Evolutionary conservation across 2,888 invertebrate genomes (phyloP), one percentile per base, ranked within the genome.

Genomic region (Sepioteuthis lessoniana): DNA sequence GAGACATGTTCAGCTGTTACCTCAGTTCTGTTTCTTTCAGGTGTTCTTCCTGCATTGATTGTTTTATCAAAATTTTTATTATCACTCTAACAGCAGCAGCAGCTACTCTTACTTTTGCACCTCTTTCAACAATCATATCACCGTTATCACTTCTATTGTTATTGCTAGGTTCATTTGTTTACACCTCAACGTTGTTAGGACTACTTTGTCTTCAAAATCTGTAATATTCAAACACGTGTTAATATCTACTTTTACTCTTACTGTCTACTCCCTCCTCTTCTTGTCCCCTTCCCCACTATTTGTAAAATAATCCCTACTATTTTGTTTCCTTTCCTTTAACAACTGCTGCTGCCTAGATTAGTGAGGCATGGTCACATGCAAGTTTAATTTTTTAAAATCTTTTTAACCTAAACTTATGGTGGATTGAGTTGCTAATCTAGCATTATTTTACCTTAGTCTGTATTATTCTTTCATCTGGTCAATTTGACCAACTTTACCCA

Each of bases 1-100:
- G 76, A 76, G 76, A 76, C n/a, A n/a, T 76, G 76, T 76, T 76
- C 76, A 76, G 76, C 76, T 76, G 76, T 76, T 76, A n/a, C 76
- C n/a, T 35, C 16, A 16, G 35, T 76, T 76, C n/a, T 1, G 16
- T 76, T 35, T 76, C 76, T n/a, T n/a, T 55, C 55, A 55, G 55
- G 28, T 25, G 25, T 1, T 21, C 55, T 25, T 55, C 25, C 55
- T 55, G n/a, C 76, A 76, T 76, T 76, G 76, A 76, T 76, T 76
- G 76, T 76, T 76, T 76, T 16, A 35, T 35, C 76, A n/a, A n/a
- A 76, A 76, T n/a, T n/a, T n/a, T n/a, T 76, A 76, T 76, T 16
- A 19, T 76, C 76, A n/a, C 76, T 76, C 76, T 16, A 16, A 76
- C n/a, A 42, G 42, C 42, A 35, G 35, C n/a, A 76, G 35, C 76